These are phyloP conservation scores for Nematostella vectensis DNA, from an alignment of 92 coral and sea anemone genomes.

Conservation along the genomic window DNA sequence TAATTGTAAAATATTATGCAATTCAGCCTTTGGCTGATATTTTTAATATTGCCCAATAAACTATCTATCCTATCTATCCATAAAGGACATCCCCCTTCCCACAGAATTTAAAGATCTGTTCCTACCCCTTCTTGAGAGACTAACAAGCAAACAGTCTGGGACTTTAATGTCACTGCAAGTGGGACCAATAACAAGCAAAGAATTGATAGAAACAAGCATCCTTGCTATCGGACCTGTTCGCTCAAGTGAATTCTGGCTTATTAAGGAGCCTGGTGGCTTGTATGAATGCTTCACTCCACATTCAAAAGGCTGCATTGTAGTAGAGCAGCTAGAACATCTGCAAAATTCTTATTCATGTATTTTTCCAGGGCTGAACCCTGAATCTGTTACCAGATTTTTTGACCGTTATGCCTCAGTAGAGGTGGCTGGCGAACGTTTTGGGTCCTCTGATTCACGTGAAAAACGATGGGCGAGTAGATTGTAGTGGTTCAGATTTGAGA, in stretches of 20 bases:
- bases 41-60: too few relatives aligned
- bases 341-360: background rate
- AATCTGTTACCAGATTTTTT: background rate
- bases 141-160: background rate
- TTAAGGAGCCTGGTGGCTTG: background rate
- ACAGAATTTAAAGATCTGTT: background rate
- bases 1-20: too few relatives aligned
- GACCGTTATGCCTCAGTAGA: background rate
- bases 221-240: background rate
- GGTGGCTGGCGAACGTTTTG: background rate
- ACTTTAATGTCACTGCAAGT: background rate
- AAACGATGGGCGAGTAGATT: conserved; percentile 34
- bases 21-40: too few relatives aligned
- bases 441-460: background rate
- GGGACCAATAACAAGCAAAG: background rate
- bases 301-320: background rate
- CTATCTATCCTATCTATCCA: too few relatives aligned
- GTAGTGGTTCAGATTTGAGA: conserved; percentile 30
- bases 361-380: background rate
- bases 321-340: background rate
- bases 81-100: background rate
- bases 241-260: background rate
- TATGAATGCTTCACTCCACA: background rate
- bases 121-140: background rate
- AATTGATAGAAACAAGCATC: background rate